Evolutionary conservation across 2,797 vertebrate genomes (phyloP).

Genomic region (Periophthalmus magnuspinnatus): DNA sequence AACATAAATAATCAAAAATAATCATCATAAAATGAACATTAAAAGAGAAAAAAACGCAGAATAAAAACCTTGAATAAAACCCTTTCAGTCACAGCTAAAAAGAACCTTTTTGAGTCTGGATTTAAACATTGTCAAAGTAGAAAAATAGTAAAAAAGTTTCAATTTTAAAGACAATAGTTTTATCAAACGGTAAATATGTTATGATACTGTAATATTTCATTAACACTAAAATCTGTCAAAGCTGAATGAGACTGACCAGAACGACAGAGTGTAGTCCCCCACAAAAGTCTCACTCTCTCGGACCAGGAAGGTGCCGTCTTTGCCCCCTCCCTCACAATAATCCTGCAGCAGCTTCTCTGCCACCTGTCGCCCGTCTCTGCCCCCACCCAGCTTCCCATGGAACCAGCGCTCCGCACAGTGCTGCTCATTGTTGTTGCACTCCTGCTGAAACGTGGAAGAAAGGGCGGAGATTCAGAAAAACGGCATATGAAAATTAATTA

Average conservation of each 20-base stretch:
- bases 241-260: slow-evolving; percentile 83
- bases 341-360: slow-evolving; percentile 92
- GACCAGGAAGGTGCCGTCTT: slow-evolving; percentile 95
- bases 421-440: slow-evolving; percentile 90
- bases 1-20: too few species aligned
- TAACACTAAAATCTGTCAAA: not conserved
- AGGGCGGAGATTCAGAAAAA: not conserved
- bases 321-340: slow-evolving; percentile 95
- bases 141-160: too few species aligned
- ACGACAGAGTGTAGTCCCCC: slow-evolving; percentile 96
- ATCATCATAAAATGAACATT: too few species aligned
- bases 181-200: too few species aligned
- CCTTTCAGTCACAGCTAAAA: too few species aligned
- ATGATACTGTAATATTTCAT: too few species aligned
- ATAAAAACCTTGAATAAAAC: too few species aligned
- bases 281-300: slow-evolving; percentile 98
- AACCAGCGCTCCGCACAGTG: slow-evolving; percentile 97
- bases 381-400: slow-evolving; percentile 93
- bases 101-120: too few species aligned
- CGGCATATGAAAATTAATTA: not conserved
- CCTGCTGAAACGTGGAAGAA: slow-evolving; percentile 62
- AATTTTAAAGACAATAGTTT: too few species aligned
- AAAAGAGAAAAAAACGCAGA: too few species aligned
- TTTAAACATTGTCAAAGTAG: too few species aligned
- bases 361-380: slow-evolving; percentile 92